Percentiles rank a stretch among this genome's conserved stretches.
Evolutionary conservation across 2,113 vertebrate genomes (phyloP).

Genomic region (Pluvialis apricaria): DNA sequence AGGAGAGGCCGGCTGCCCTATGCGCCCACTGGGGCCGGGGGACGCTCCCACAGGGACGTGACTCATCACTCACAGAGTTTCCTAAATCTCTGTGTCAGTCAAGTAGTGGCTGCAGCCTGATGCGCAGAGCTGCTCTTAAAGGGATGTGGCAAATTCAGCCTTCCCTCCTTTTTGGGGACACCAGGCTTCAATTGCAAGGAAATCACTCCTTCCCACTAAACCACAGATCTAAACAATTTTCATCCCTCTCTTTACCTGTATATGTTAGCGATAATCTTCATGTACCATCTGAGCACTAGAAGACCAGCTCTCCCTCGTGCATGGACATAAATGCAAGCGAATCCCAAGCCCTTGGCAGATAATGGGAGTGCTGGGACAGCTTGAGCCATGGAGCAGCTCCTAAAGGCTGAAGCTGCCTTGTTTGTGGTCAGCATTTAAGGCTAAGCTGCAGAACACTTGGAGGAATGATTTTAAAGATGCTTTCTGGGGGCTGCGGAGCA

Average conservation of each 20-base stretch:
- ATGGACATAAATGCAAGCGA: background rate
- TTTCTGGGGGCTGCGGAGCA: background rate
- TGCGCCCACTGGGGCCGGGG: background rate
- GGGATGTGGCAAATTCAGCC: background rate
- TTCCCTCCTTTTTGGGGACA: background rate
- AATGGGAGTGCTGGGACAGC: background rate
- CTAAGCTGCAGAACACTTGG: background rate
- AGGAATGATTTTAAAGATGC: background rate
- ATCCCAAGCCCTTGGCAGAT: background rate
- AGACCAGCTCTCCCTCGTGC: background rate
- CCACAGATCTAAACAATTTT: background rate
- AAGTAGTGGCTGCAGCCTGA: background rate
- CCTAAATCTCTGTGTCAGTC: background rate
- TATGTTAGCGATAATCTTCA: background rate
- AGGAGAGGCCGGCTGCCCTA: background rate
- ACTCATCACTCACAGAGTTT: background rate
- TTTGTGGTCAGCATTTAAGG: background rate
- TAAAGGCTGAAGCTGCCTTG: background rate
- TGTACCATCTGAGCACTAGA: background rate
- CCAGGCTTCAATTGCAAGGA: background rate
- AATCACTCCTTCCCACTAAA: background rate
- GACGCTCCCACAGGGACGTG: background rate
- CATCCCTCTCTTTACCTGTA: background rate
- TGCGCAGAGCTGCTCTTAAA: background rate
- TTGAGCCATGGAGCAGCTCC: background rate